phyloP scores from a whole-genome alignment of 2,797 vertebrate species.

The Xiphorhynchus erythropygius region DNA sequence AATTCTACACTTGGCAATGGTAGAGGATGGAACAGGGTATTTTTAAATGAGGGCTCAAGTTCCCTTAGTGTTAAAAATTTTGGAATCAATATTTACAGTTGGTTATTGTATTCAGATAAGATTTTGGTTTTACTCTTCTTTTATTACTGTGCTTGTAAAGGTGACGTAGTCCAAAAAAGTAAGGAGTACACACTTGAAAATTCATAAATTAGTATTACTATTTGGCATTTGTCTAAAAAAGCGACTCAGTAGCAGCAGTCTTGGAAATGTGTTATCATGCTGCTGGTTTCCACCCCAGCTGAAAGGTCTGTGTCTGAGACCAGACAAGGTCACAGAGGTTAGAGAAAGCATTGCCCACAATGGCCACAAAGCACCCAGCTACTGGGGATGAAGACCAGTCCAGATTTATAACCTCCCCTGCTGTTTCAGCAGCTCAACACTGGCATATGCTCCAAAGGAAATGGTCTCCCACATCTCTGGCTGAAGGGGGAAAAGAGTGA shows the following conservation, averaged over 20 bases:
- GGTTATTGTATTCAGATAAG: neutral
- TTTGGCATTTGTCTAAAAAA: neutral
- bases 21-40: neutral
- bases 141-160: neutral
- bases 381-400: neutral
- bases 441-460: neutral
- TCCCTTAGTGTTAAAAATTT: neutral
- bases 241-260: neutral
- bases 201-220: neutral
- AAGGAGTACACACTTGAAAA: neutral
- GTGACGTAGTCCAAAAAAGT: neutral
- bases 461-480: neutral
- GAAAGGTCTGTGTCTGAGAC: neutral
- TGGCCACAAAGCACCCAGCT: constrained; percentile 9
- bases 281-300: neutral
- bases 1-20: neutral
- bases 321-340: constrained; percentile 18
- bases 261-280: neutral
- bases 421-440: constrained; percentile 6
- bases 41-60: neutral
- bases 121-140: neutral
- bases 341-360: neutral
- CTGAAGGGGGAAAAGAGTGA: neutral
- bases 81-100: neutral
- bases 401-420: constrained; percentile 34